Percentiles rank a stretch among this genome's conserved stretches.
phyloP scores from a whole-genome alignment of 37 sponge, comb jelly and placozoan species.

The Tethya wilhelma region DNA sequence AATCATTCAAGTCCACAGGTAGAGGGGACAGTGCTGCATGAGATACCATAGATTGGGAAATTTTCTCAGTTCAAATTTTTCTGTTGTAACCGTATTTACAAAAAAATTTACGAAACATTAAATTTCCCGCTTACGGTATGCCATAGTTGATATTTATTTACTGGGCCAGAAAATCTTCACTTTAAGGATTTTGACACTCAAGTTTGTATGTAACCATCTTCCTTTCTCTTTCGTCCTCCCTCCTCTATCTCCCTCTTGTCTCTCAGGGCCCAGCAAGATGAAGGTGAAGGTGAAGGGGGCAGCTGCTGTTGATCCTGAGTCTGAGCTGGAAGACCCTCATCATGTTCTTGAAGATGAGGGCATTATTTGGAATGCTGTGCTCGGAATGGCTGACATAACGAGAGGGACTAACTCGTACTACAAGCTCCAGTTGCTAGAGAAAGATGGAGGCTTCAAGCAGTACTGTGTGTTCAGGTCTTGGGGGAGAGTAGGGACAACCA shows the following conservation, averaged over 20 bases:
- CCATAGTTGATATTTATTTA: too few relatives aligned
- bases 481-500: conserved; percentile 96
- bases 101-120: too few relatives aligned
- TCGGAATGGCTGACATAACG: conserved; percentile 92
- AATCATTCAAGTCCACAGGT: conserved; percentile 54
- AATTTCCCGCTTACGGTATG: too few relatives aligned
- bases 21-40: not conserved
- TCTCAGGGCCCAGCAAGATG: conserved; percentile 48
- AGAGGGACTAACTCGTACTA: conserved; percentile 97
- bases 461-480: conserved; percentile 91
- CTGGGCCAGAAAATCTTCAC: too few relatives aligned
- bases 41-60: too few relatives aligned
- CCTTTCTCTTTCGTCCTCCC: not conserved
- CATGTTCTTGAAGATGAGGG: conserved; percentile 81
- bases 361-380: conserved; percentile 88
- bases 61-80: too few relatives aligned
- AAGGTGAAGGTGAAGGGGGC: conserved; percentile 89
- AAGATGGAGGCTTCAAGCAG: conserved; percentile 48
- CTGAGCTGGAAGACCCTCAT: conserved; percentile 75
- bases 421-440: conserved; percentile 93
- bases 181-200: not conserved
- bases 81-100: too few relatives aligned
- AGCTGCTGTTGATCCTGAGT: conserved; percentile 92
- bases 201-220: not conserved
- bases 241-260: not conserved